Conservation (phyloP, 2,888 invertebrate genomes). For the Tipula unca region DNA sequence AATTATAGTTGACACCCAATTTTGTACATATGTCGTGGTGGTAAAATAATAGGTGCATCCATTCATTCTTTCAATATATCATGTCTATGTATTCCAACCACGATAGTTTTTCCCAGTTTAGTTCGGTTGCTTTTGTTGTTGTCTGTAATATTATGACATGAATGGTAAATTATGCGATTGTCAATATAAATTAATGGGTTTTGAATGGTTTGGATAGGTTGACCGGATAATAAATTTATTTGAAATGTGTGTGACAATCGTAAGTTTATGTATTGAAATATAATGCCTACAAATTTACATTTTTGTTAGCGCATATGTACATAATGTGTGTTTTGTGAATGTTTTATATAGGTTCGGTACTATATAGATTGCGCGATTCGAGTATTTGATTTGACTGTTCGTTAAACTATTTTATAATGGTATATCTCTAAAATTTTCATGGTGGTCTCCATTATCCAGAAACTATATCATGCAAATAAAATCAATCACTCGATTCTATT, state of each 20-base stretch:
- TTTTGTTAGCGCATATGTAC: no score
- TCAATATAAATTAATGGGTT: constrained; percentile 2
- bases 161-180: background rate
- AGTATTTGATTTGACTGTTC: no score
- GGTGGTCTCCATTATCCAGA: no score
- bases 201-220: background rate
- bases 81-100: background rate
- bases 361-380: no score
- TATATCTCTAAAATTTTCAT: no score
- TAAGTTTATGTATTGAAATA: background rate
- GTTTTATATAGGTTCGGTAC: no score
- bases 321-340: no score
- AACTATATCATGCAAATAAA: no score
- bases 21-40: background rate
- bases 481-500: no score
- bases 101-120: background rate
- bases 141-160: background rate
- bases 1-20: constrained; percentile 8
- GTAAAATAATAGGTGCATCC: constrained; percentile 14
- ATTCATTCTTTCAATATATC: background rate
- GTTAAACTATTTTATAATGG: no score
- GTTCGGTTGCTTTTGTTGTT: background rate
- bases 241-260: background rate
- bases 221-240: background rate
- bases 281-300: no score